Percentiles rank a stretch among this genome's conserved stretches.
These are phyloP conservation scores for Prosapia bicincta DNA, from an alignment of 2,888 invertebrate species.

Conservation along the genomic window DNA sequence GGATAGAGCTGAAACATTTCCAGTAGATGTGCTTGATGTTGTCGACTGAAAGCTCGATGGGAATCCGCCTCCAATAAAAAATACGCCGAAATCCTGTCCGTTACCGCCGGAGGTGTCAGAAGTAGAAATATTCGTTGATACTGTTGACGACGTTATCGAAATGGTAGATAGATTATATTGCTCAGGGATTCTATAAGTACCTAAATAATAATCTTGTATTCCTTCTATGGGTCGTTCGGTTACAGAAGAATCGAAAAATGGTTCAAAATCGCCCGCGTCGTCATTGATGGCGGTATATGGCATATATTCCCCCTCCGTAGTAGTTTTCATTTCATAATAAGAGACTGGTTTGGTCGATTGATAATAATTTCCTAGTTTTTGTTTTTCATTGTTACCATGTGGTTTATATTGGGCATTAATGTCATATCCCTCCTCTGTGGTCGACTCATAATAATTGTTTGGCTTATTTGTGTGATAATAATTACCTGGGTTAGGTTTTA, in stretches of 20 bases:
- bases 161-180: neutral
- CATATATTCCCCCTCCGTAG: neutral
- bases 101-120: neutral
- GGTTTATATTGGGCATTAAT: no score
- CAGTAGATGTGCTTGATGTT: neutral
- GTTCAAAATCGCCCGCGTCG: neutral
- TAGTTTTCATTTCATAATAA: neutral
- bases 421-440: no score
- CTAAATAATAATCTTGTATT: neutral
- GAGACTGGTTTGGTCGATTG: neutral
- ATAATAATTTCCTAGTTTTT: neutral
- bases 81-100: neutral
- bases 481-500: no score
- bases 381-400: neutral
- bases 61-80: neutral
- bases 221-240: neutral
- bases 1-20: neutral
- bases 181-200: neutral
- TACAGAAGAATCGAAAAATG: neutral
- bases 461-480: no score
- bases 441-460: no score
- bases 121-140: neutral
- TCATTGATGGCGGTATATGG: neutral
- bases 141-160: neutral
- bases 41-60: neutral